Evolutionary conservation across 2,888 invertebrate species (phyloP).

Genomic region (Rotaria magnacalcarata): DNA sequence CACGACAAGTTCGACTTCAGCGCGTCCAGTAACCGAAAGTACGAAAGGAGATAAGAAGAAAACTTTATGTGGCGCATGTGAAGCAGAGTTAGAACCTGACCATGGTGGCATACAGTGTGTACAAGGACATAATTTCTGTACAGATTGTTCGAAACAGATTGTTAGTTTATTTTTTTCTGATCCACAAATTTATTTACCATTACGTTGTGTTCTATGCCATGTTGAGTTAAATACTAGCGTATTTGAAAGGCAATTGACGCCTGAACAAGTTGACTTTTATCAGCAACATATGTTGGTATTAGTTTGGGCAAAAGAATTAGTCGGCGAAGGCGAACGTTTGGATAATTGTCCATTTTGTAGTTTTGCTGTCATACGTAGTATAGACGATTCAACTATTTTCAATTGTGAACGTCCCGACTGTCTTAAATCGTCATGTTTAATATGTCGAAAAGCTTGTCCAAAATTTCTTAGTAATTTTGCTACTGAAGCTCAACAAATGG

Average conservation of each 20-base stretch:
- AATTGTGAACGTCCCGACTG: neutral
- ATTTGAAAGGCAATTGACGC: conserved; percentile 24
- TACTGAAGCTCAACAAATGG: neutral
- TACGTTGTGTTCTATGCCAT: neutral
- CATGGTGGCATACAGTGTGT: neutral
- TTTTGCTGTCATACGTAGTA: conserved; percentile 6
- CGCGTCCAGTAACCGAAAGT: too few relatives aligned
- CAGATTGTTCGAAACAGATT: neutral
- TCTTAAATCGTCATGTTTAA: conserved; percentile 3
- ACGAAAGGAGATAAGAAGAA: neutral
- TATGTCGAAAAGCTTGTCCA: neutral
- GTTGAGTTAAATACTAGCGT: neutral
- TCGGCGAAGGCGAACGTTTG: neutral
- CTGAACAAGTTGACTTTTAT: neutral
- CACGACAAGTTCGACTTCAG: neutral
- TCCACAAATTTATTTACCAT: neutral
- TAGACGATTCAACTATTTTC: neutral
- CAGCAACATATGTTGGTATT: neutral
- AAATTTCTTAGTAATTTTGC: neutral
- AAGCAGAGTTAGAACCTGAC: neutral
- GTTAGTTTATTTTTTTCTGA: neutral
- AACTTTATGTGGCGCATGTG: neutral
- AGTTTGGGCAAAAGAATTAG: neutral
- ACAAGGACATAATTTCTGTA: conserved; percentile 19
- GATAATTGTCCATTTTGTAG: conserved; percentile 19